Conservation (phyloP, 2,888 invertebrate species). For the Morpho helenor region DNA sequence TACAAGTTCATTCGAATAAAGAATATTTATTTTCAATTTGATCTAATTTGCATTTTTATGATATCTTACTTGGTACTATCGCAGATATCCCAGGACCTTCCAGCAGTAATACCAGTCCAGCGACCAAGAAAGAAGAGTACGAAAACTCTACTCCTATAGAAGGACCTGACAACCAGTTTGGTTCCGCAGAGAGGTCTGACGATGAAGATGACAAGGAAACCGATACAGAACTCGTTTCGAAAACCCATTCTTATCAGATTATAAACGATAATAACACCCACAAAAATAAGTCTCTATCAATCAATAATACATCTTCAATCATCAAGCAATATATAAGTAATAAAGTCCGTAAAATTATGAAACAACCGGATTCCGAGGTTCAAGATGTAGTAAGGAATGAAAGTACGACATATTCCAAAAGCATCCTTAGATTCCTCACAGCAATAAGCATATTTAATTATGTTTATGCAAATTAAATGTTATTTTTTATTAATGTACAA, state of each 20-base stretch:
- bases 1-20: too few species aligned
- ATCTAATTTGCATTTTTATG: neutral
- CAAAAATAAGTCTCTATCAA: constrained; percentile 45
- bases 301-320: constrained; percentile 36
- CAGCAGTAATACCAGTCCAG: constrained; percentile 74
- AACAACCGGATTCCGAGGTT: constrained; percentile 47
- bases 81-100: constrained; percentile 87
- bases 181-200: constrained; percentile 85
- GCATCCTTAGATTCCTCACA: constrained; percentile 2
- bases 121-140: constrained; percentile 78
- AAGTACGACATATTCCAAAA: neutral
- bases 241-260: constrained; percentile 26
- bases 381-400: constrained; percentile 35
- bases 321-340: constrained; percentile 61
- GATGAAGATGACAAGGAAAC: constrained; percentile 77
- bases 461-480: neutral
- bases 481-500: constrained; percentile 2
- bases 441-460: constrained; percentile 6
- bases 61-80: neutral
- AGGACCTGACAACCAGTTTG: constrained; percentile 83
- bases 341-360: constrained; percentile 62
- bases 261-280: constrained; percentile 36
- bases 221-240: constrained; percentile 36
- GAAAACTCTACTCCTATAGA: constrained; percentile 64
- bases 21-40: neutral